Percentiles rank a stretch among this genome's conserved stretches.
phyloP scores from a whole-genome alignment of 2,797 vertebrate genomes.

The Mallotus villosus region DNA sequence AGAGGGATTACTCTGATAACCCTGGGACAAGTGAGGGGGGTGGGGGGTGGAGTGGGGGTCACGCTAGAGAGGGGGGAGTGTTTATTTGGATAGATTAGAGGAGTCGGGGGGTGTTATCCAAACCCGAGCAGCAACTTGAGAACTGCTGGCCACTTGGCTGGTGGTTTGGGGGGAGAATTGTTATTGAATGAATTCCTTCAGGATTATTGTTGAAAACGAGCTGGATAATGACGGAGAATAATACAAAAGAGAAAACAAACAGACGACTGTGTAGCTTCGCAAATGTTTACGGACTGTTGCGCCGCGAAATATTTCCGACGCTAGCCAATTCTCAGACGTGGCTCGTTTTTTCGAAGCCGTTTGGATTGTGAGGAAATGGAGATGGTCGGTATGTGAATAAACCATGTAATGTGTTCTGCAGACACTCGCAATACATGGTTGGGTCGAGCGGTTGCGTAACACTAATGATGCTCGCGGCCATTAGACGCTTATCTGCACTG shows the following conservation, averaged over 20 bases:
- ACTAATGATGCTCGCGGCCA: not conserved
- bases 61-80: constrained; percentile 46
- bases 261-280: too few species aligned
- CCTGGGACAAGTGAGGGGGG: constrained; percentile 39
- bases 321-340: too few species aligned
- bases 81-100: constrained; percentile 71
- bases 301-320: too few species aligned
- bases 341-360: too few species aligned
- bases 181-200: too few species aligned
- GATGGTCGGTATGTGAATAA: not conserved
- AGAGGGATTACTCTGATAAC: constrained; percentile 59
- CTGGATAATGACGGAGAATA: too few species aligned
- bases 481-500: not conserved
- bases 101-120: constrained; percentile 51
- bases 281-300: too few species aligned
- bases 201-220: too few species aligned
- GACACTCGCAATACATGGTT: not conserved
- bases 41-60: constrained; percentile 30
- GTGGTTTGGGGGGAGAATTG: too few species aligned
- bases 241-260: too few species aligned
- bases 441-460: not conserved
- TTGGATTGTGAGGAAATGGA: too few species aligned
- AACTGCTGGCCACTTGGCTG: constrained; percentile 30
- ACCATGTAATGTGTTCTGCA: not conserved
- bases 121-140: constrained; percentile 35